Base-by-base conservation (phyloP, 2,797 vertebrate genomes). In the Gymnoscopelus braueri region DNA sequence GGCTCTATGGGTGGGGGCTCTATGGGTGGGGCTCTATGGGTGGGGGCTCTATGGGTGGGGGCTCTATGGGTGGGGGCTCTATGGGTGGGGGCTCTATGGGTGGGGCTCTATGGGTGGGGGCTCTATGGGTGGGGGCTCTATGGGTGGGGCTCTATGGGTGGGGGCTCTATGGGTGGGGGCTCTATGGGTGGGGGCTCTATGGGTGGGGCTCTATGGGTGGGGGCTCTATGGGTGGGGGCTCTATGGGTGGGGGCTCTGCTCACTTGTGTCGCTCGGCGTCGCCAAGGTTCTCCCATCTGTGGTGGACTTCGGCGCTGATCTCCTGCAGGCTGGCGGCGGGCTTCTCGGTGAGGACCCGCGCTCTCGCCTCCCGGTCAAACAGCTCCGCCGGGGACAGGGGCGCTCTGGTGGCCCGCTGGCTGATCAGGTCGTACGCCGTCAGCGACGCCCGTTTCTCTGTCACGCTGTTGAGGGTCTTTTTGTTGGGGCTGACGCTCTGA, bases 401-500 rank as follows among this genome's bases (percentile, higher is more conserved):
- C 70, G 94, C 95, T 89, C 83, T 95, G 88, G 96, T 84, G 32
- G 92, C 85, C 23, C 75, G 93, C 86, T 83, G 95, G 82, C 93
- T 95, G 88, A 99, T 95, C 90, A 98, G 92, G 84, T 99, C 95
- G 77, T 95, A 98, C 63, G 95, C 95, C 0, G 93, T 96, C 74
- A 96, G 86, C 4, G 87, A 92, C 3, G 94, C 95, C 0, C 82
- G 89, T 84, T 96, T 98, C 80, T 95, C 94, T 15, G 91, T 94
- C 56, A 99, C 92, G 35, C 92, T 66, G 35, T 96, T 96, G 53
- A 85, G 62, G 63, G 77, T 84, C 84, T 89, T 96, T 75, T 82
- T 88, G 67, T 8, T 76, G 0, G 80, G 54, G 79, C 62, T 81
- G 39, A 39, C 39, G 80, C 85, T 78, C 26, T 78, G 77, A 79